These are phyloP conservation scores for Lysandra coridon DNA, from an alignment of 2,888 invertebrate genomes.

Conservation along the genomic window DNA sequence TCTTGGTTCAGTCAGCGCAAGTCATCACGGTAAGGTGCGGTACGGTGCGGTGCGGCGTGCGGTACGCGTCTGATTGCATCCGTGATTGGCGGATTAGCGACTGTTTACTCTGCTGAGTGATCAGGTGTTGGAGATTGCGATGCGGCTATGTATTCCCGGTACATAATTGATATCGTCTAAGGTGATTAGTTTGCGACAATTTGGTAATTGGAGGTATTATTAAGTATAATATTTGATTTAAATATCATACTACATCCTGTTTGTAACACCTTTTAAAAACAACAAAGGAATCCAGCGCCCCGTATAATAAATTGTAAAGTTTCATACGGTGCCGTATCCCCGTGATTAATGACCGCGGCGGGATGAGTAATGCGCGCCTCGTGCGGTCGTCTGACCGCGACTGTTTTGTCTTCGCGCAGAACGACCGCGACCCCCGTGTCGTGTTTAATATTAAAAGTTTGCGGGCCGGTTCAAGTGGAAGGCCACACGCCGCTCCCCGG, in stretches of 20 bases:
- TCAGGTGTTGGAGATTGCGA: background rate
- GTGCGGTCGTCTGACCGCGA: background rate
- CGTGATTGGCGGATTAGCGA: constrained; percentile 3
- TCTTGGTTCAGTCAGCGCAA: background rate
- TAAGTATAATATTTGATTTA: background rate
- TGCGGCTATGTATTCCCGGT: background rate
- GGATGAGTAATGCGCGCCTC: background rate
- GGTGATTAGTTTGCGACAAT: background rate
- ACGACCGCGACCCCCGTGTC: background rate
- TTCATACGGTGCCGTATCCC: background rate
- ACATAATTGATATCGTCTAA: background rate
- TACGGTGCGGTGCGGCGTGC: background rate
- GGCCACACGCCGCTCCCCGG: background rate
- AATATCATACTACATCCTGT: background rate
- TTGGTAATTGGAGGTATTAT: background rate
- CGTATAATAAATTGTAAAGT: constrained; percentile 12
- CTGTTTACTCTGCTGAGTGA: background rate
- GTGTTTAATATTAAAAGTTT: background rate
- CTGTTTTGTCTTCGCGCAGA: constrained; percentile 2
- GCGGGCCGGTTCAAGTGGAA: background rate
- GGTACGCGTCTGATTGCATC: background rate
- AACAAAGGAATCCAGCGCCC: background rate
- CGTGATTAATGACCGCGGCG: background rate
- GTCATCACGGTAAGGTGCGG: background rate
- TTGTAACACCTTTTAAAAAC: background rate